Evolutionary conservation across 2,113 vertebrate species (phyloP), one percentile per base, ranked within the genome.

Genomic region (Asarcornis scutulata): DNA sequence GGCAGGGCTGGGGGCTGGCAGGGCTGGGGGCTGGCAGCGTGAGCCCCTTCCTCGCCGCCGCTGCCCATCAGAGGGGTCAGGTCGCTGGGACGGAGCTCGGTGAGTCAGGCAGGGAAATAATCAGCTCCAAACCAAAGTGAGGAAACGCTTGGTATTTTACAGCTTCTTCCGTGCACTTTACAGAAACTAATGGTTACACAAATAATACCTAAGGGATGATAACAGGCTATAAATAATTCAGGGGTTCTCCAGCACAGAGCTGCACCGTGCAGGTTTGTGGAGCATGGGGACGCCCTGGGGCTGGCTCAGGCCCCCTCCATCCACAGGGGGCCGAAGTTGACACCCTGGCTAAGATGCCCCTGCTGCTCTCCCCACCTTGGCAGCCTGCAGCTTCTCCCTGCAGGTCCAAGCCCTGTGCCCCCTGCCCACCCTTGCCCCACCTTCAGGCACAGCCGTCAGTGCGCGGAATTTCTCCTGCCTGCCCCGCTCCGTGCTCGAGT

Each of bases 111-210:
- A 85, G 73, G 94, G 75, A 88, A 93, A 89, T 90, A 93, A 89
- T 83, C 84, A 48, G 62, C 72, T 95, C 92, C 71, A 50, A 46
- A 11, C 42, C 62, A 92, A 93, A 89, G 90, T 62, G 88, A 91
- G 92, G 83, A 88, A 86, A 80, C 26, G 88, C 75, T 93, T 80
- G 92, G 55, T 91, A 62, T 87, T 94, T 89, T 90, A 94, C 90
- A 93, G 88, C 90, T 85, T 76, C 82, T 95, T 96, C 91, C 88
- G 86, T 81, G 71, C 60, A 48, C 82, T 88, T 94, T 93, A 93
- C 72, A 88, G 92, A 91, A 96, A 90, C 92, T 88, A 83, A 96
- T 88, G 82, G 89, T 93, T 93, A 89, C 92, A 89, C 90, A 96
- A 96, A 96, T 95, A 91, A 96, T 91, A 95, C 88, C 92, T 66